Evolutionary conservation across 2,797 vertebrate genomes (phyloP), one percentile per base, ranked within the genome.

Genomic region (Oreortyx pictus): DNA sequence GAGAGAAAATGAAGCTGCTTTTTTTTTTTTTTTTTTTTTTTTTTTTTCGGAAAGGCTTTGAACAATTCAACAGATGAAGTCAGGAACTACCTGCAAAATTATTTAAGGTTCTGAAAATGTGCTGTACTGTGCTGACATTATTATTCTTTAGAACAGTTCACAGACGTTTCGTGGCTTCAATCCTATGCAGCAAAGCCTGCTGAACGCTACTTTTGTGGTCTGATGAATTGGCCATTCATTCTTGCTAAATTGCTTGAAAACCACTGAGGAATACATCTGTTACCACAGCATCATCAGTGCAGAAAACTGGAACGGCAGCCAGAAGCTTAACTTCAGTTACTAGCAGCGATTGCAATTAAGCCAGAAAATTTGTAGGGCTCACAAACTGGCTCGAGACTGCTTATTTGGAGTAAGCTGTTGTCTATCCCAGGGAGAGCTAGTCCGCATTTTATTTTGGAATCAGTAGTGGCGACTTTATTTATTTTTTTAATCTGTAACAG

Each of bases 181-280:
- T 76, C 12, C 6, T 61, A 12, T 1, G 31, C 10, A 78, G 25
- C 7, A 74, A 71, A 86, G 27, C 19, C 60, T 12, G 44, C 4
- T 27, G 46, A 54, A 61, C 79, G 60, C 84, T 86, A 31, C 11
- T 82, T 67, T 11, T 78, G 82, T 65, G 54, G 33, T 82, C 65
- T 87, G 61, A 81, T 72, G 10, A 85, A 87, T n/a, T 67, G 57
- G 39, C 77, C 6, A 2, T 77, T 92, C 49, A 71, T 87, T 94
- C 24, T 52, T 80, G 10, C 57, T 86, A 60, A 33, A 18, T 56
- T 43, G 49, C 83, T 90, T 80, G 46, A 74, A 87, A 87, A 57
- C 52, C 66, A 71, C 41, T 10, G 20, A 43, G 65, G 33, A 82
- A 52, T 60, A 64, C 20, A 27, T 59, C 52, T 60, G 9, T 57